These are phyloP conservation scores for Meganola albula DNA, from an alignment of 2,888 invertebrate species.

Conservation along the genomic window DNA sequence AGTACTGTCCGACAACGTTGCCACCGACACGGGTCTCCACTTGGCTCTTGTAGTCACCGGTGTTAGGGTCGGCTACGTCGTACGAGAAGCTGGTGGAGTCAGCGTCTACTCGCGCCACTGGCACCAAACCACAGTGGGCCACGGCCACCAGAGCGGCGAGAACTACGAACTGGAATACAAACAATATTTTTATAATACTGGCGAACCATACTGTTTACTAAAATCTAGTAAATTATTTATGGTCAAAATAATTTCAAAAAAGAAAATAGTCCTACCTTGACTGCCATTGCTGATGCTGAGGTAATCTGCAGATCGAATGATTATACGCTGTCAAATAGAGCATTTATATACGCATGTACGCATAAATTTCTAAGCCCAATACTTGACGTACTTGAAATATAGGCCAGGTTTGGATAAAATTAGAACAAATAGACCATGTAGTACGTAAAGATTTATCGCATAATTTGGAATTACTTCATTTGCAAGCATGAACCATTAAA, in stretches of 20 bases:
- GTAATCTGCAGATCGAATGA: slow-evolving; percentile 48
- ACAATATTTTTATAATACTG: not conserved
- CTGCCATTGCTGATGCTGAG: slow-evolving; percentile 50
- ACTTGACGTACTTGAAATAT: slow-evolving; percentile 33
- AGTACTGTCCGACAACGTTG: slow-evolving; percentile 72
- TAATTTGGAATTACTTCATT: too few species aligned
- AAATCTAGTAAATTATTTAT: not conserved
- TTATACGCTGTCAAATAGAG: slow-evolving; percentile 22
- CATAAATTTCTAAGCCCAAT: slow-evolving; percentile 16
- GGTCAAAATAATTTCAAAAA: not conserved
- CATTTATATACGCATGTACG: slow-evolving; percentile 41
- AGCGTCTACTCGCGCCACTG: slow-evolving; percentile 44
- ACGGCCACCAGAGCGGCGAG: slow-evolving; percentile 50
- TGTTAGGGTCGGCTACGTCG: slow-evolving; percentile 73
- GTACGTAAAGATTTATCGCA: too few species aligned
- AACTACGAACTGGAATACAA: slow-evolving; percentile 50
- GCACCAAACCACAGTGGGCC: slow-evolving; percentile 54
- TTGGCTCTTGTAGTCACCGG: slow-evolving; percentile 77
- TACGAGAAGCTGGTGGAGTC: slow-evolving; percentile 69
- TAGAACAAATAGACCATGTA: too few species aligned
- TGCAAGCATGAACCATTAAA: too few species aligned
- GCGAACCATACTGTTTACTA: not conserved
- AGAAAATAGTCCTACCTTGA: slow-evolving; percentile 40
- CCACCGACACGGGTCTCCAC: slow-evolving; percentile 70
- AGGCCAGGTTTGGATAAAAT: slow-evolving; percentile 22